Evolutionary conservation across 2,113 vertebrate species (phyloP).

Genomic region (Corythornis cristatus): DNA sequence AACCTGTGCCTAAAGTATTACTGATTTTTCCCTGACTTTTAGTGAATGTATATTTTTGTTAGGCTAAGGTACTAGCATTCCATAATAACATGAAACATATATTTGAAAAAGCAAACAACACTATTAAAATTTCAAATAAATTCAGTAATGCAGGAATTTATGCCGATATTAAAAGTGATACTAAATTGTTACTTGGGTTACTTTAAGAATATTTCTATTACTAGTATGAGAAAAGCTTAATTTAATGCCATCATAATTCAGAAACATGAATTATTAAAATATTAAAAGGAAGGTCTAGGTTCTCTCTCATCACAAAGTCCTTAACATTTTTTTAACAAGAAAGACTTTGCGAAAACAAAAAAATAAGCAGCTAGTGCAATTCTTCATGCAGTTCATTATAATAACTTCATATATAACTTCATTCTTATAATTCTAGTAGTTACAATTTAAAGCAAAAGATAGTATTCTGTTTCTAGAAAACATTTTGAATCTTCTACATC

Average conservation of each 20-base stretch:
- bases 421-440: background rate
- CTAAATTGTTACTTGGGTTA: slow-evolving; percentile 56
- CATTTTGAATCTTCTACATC: background rate
- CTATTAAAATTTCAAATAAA: slow-evolving; percentile 65
- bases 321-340: background rate
- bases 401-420: background rate
- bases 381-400: background rate
- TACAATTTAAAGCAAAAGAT: background rate
- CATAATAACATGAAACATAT: slow-evolving; percentile 22
- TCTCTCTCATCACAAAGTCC: rapidly evolving
- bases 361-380: background rate
- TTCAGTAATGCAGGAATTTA: slow-evolving; percentile 64
- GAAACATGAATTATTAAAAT: slow-evolving; percentile 64
- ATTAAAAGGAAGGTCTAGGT: background rate
- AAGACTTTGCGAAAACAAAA: background rate
- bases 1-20: background rate
- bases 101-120: slow-evolving; percentile 56
- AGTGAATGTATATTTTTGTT: background rate
- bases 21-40: slow-evolving; percentile 12
- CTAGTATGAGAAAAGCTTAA: slow-evolving; percentile 68
- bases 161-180: slow-evolving; percentile 69
- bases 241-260: slow-evolving; percentile 70
- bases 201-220: slow-evolving; percentile 66
- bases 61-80: background rate
- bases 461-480: background rate